Base-by-base conservation (phyloP, 2,113 vertebrate species). In the Todiramphus saurophagus region DNA sequence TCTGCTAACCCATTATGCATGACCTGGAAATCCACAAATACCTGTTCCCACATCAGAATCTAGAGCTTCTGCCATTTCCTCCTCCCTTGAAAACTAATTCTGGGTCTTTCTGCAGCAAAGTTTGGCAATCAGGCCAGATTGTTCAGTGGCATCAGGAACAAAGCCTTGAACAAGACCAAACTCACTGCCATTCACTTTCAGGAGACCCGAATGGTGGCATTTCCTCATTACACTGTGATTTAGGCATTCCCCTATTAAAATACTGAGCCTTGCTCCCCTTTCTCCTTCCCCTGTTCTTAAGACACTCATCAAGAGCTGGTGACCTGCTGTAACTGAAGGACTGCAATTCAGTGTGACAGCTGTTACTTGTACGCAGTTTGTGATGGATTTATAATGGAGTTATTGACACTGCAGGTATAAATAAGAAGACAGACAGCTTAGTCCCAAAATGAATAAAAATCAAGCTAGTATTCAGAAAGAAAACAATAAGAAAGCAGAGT, bases 201-300 rank as follows among this genome's bases (percentile, higher is more conserved):
- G 50, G 44, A 69, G 35, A 50, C 44, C 9, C 67, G 51, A 91
- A 43, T 1, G 3, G 50, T 63, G 50, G 8, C n/a, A 67, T 82
- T 90, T 75, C 41, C 14, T 75, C 1, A 0, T 72, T 50, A 27
- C 0, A 0, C 27, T 81, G 33, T 64, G 56, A 60, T 51, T 87
- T 48, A 33, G 43, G 14, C 27, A 84, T 39, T 63, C 39, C 35
- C 35, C 44, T 56, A 25, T n/a, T 46, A 56, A 83, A 89, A 75
- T 48, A 56, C 5, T 18, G 23, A 69, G 11, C 39, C 10, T 76
- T 1, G 0, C 33, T 72, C 39, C 23, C 10, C 23, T 44, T 86
- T 44, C 20, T 73, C 17, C 43, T 78, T 91, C 53, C 60, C 79
- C 35, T 1, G 0, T 60, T 78, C 77, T 59, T 60, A 30, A 59